phyloP scores from a whole-genome alignment of 2,113 vertebrate species.

The Festucalex cinctus region DNA sequence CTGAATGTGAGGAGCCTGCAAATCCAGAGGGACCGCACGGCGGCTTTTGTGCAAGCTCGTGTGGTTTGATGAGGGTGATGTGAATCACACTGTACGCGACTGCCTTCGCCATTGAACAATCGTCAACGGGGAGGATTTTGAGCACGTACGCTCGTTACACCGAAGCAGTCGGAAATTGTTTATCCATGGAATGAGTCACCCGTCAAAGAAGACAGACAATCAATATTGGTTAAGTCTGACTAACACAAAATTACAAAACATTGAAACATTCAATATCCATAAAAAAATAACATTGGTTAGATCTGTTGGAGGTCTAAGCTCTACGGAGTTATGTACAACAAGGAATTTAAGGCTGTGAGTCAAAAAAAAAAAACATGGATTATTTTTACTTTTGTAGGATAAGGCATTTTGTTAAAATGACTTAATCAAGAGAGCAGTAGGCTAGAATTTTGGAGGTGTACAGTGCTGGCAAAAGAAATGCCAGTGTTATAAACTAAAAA shows the following conservation, averaged over 20 bases:
- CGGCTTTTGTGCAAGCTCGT: constrained; percentile 46
- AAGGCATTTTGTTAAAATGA: background rate
- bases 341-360: background rate
- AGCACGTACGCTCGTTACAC: background rate
- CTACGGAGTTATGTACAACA: background rate
- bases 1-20: constrained; percentile 55
- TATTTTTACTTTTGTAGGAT: background rate
- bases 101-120: background rate
- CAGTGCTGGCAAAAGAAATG: background rate
- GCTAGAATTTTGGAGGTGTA: background rate
- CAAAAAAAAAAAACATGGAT: background rate
- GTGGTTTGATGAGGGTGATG: constrained; percentile 3
- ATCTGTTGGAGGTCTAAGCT: background rate
- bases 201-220: constrained; percentile 36
- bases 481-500: background rate
- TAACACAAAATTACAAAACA: constrained; percentile 48
- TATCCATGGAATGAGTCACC: background rate
- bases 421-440: background rate
- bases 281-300: background rate
- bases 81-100: background rate
- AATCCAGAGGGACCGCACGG: constrained; percentile 57
- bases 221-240: constrained; percentile 58
- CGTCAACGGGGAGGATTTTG: background rate
- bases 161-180: background rate
- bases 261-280: background rate